Evolutionary conservation across 1,140 invertebrate genomes (phyloP), one percentile per base, ranked within the genome.

Genomic region (Hylaeus volcanicus): DNA sequence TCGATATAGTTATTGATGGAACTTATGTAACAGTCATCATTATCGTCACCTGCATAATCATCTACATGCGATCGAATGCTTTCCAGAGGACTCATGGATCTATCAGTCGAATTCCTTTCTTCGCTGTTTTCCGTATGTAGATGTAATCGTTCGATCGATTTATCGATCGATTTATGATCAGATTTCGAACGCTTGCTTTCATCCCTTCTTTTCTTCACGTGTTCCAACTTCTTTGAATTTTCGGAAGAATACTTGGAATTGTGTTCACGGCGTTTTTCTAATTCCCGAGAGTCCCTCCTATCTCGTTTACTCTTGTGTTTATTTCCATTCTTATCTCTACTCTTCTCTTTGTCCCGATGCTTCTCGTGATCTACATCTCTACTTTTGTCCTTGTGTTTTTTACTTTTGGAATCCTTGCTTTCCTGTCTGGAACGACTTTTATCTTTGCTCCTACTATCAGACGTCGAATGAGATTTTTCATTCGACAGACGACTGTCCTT

Each of bases 101-200:
- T 88, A 39, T 89, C 86, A 0, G 71, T 79, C 53, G 84, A 86
- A 74, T 85, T 90, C 72, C 72, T 74, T 66, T 90, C 89, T n/a
- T 79, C 77, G 26, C 65, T 82, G 70, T 70, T 86, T 5, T 74
- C 77, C 74, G 86, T 70, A 58, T 83, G 79, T 61, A 86, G 80
- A 1, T 60, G 74, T 15, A 71, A 70, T 90, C 85, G 85, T 84
- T 64, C 85, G 69, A 63, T 82, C 14, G 75, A 68, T 64, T 71
- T 72, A 63, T 76, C 82, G 74, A 73, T 86, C 1, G 89, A 89
- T 74, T 81, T 89, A 55, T 79, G 79, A 82, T 60, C 86, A 8
- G 84, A 88, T 14, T 88, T 84, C 5, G 88, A 89, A n/a, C 15
- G 74, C 15, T 71, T 65, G 74, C 69, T 82, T 88, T 72, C 41